Evolutionary conservation across 2,797 vertebrate genomes (phyloP), one percentile per base, ranked within the genome.

Genomic region (Erethizon dorsatum): DNA sequence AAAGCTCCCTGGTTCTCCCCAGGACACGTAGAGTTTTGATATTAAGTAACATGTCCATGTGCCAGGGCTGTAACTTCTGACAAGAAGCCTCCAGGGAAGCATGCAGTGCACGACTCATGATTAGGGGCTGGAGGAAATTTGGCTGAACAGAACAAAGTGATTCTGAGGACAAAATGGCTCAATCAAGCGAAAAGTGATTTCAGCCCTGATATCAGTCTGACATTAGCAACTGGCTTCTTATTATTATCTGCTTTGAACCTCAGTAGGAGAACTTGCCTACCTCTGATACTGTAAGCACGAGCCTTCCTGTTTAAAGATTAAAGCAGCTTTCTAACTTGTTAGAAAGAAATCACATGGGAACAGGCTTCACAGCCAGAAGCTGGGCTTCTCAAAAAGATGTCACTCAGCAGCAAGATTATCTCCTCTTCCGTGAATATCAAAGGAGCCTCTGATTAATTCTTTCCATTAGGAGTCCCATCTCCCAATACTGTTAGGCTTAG

Each of bases 371-470:
- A 94, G 91, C 14, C 94, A 97, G 98, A 97, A 95, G 95, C 82
- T 47, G 80, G 94, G 88, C 69, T 83, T 88, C 90, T 94, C 96
- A 89, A 78, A 52, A 83, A 91, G 91, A 93, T 2, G 28, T 82
- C 91, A 97, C 96, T 98, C 97, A 80, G 90, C 85, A 97, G 88
- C 0, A 1, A 98, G 97, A 94, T 52, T 2, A 96, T 77, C 97
- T 83, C 41, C 95, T 91, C 96, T 98, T 91, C 96, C 96, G 80
- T 9, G 87, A 97, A 91, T 95, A 97, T 96, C 88, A 82, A 96
- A 92, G 88, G 83, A 88, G 95, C 82, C 91, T 89, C 45, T 97
- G 98, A 98, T 98, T 98, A 98, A 98, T 98, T 98, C 95, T 98
- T 97, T 96, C 96, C 92, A 84, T 92, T 96, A 97, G 96, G 90